Percentiles rank a stretch among this genome's conserved stretches.
Conservation (phyloP, 2,113 vertebrate species). For the Castor canadensis region DNA sequence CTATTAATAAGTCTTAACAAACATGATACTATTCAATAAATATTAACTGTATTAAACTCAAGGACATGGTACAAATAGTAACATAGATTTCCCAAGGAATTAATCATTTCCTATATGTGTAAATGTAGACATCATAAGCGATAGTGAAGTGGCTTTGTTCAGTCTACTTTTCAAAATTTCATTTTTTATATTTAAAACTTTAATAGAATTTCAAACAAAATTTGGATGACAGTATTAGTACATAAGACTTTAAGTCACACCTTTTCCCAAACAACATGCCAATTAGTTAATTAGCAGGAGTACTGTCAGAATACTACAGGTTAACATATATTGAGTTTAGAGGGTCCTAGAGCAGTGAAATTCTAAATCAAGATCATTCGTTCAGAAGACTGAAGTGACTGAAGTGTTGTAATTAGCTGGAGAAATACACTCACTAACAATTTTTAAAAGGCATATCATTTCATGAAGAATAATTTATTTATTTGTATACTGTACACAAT, state of each 20-base stretch:
- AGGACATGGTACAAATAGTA: not conserved
- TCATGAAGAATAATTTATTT: not conserved
- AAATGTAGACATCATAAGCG: not conserved
- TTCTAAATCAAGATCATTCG: not conserved
- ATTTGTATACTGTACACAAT: not conserved
- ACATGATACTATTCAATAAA: conserved; percentile 27
- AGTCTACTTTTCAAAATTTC: conserved; percentile 24
- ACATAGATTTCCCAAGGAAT: not conserved
- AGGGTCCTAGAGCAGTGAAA: not conserved
- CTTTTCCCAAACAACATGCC: not conserved
- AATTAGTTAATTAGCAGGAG: not conserved
- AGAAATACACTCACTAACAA: not conserved
- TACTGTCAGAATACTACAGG: not conserved
- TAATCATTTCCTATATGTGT: not conserved
- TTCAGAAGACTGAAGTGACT: not conserved
- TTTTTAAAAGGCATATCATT: not conserved
- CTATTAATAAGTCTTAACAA: no score
- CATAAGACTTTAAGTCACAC: not conserved
- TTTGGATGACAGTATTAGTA: not conserved
- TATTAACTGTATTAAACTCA: conserved; percentile 18
- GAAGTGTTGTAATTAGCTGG: not conserved
- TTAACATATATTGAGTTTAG: not conserved
- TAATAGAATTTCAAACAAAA: conserved; percentile 16
- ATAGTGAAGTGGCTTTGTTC: not conserved
- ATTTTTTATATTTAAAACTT: not conserved